Evolutionary conservation across 1,140 invertebrate genomes (phyloP).

Genomic region (Euschistus heros): DNA sequence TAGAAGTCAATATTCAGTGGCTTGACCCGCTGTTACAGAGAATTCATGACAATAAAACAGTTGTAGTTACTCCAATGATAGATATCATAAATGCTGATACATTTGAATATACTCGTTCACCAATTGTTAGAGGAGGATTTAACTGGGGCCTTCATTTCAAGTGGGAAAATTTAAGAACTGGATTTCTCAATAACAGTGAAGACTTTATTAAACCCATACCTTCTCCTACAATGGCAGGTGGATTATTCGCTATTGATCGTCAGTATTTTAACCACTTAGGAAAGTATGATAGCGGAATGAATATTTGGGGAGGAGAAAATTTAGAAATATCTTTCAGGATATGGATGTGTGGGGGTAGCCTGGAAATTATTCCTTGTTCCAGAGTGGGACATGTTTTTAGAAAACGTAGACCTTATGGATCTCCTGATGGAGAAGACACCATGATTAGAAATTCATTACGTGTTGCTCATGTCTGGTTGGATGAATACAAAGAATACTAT

Average conservation of each 20-base stretch:
- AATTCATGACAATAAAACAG: slow-evolving; percentile 52
- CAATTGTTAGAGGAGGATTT: slow-evolving; percentile 77
- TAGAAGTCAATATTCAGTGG: slow-evolving; percentile 89
- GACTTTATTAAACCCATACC: slow-evolving; percentile 79
- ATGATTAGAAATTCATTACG: slow-evolving; percentile 79
- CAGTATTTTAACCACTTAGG: slow-evolving; percentile 83
- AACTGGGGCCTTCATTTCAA: slow-evolving; percentile 95
- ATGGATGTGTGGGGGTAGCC: slow-evolving; percentile 95
- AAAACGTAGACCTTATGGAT: slow-evolving; percentile 74
- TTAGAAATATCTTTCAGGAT: slow-evolving; percentile 90
- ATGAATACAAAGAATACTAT: slow-evolving; percentile 80
- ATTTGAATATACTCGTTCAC: slow-evolving; percentile 78
- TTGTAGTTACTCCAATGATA: slow-evolving; percentile 81
- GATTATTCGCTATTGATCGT: slow-evolving; percentile 84
- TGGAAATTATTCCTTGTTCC: slow-evolving; percentile 89
- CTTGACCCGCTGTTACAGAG: slow-evolving; percentile 70
- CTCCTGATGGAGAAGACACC: slow-evolving; percentile 65
- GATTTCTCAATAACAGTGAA: slow-evolving; percentile 47
- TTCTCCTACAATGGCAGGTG: slow-evolving; percentile 95
- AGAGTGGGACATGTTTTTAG: slow-evolving; percentile 94
- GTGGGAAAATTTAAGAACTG: slow-evolving; percentile 78
- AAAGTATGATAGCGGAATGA: slow-evolving; percentile 87
- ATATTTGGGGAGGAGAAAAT: slow-evolving; percentile 91
- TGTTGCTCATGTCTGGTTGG: slow-evolving; percentile 87
- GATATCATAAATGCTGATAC: slow-evolving; percentile 97